Evolutionary conservation across 2,797 vertebrate species (phyloP).

Genomic region (Enteromius viviparus): DNA sequence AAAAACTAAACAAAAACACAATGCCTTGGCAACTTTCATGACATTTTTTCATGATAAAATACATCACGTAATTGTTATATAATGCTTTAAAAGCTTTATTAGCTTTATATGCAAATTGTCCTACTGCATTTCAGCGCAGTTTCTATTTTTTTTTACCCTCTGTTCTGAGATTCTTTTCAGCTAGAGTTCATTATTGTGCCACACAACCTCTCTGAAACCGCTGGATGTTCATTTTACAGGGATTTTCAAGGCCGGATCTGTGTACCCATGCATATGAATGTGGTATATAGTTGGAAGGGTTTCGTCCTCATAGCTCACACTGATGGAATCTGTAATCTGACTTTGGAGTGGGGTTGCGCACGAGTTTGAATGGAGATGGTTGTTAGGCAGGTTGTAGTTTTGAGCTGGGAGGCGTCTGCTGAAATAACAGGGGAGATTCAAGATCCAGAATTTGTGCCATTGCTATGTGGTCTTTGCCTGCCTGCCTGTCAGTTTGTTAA

Average conservation of each 20-base stretch:
- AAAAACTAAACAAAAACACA: background rate
- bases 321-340: slow-evolving; percentile 45
- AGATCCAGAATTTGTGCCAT: slow-evolving; percentile 39
- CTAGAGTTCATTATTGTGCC: slow-evolving; percentile 44
- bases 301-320: slow-evolving; percentile 11
- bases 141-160: background rate
- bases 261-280: slow-evolving; percentile 46
- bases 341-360: slow-evolving; percentile 12
- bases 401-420: background rate
- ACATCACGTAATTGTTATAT: background rate
- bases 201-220: slow-evolving; percentile 29
- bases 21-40: background rate
- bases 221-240: slow-evolving; percentile 53
- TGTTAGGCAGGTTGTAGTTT: slow-evolving; percentile 27
- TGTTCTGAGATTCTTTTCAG: slow-evolving; percentile 39
- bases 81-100: slow-evolving; percentile 46
- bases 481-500: slow-evolving; percentile 32
- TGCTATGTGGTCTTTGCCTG: slow-evolving; percentile 47
- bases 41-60: background rate
- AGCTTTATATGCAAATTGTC: slow-evolving; percentile 28
- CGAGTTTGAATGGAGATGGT: slow-evolving; percentile 35
- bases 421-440: slow-evolving; percentile 23
- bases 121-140: background rate
- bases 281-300: slow-evolving; percentile 39
- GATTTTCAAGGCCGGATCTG: slow-evolving; percentile 60